phyloP scores from a whole-genome alignment of 2,113 vertebrate genomes.

The Copsychus sechellarum region DNA sequence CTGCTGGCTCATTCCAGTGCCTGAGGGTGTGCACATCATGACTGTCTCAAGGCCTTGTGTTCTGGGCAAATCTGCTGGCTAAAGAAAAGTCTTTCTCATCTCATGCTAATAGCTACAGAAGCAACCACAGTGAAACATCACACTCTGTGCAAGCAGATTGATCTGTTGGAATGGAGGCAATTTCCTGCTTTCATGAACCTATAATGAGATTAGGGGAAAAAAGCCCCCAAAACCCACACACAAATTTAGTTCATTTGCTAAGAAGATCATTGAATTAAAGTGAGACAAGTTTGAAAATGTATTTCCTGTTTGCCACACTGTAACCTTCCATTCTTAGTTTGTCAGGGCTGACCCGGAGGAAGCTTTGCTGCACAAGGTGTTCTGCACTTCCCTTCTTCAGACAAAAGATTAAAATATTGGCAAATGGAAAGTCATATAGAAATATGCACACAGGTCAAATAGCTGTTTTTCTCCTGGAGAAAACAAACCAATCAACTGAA shows the following conservation, averaged over 20 bases:
- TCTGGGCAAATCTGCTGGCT: neutral
- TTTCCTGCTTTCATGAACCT: slow-evolving; percentile 65
- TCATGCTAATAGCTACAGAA: neutral
- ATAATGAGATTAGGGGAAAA: slow-evolving; percentile 48
- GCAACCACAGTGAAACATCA: neutral
- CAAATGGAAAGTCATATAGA: neutral
- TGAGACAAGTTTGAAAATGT: slow-evolving; percentile 29
- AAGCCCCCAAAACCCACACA: accelerated
- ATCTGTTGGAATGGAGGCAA: slow-evolving; percentile 46
- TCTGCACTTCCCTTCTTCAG: neutral
- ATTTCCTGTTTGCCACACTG: neutral
- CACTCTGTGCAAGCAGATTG: neutral
- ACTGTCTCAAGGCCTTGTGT: neutral
- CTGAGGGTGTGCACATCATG: neutral
- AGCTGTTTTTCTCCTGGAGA: neutral
- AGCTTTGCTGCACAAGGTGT: neutral
- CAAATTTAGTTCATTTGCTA: slow-evolving; percentile 45
- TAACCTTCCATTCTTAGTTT: slow-evolving; percentile 25
- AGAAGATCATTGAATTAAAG: slow-evolving; percentile 49
- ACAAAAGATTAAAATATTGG: neutral
- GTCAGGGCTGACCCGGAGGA: neutral
- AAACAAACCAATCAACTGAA: neutral
- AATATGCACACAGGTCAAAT: neutral
- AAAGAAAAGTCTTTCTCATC: neutral
- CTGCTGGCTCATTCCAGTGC: neutral